phyloP scores from a whole-genome alignment of 2,113 vertebrate genomes.

The Reinhardtius hippoglossoides region DNA sequence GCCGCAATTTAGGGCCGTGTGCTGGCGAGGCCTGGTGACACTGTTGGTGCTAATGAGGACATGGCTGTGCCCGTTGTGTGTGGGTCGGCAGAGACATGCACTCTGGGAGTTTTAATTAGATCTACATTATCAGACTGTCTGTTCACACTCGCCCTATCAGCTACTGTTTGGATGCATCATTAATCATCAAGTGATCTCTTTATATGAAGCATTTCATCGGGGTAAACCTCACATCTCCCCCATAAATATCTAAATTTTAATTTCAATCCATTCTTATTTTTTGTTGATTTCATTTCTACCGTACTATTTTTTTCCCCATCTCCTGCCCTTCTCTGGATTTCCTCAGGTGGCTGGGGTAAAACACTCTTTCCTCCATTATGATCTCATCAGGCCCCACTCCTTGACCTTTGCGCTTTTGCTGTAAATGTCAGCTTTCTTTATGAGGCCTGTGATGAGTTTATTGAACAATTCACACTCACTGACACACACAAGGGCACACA shows the following conservation, averaged over 20 bases:
- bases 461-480: constrained; percentile 75
- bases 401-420: constrained; percentile 79
- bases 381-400: constrained; percentile 74
- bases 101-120: constrained; percentile 79
- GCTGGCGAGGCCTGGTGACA: constrained; percentile 56
- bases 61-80: constrained; percentile 54
- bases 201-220: constrained; percentile 5
- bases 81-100: constrained; percentile 67
- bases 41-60: constrained; percentile 75
- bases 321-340: constrained; percentile 23
- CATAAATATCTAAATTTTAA: constrained; percentile 7
- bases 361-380: constrained; percentile 71
- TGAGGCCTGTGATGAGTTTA: constrained; percentile 81
- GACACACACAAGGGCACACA: constrained; percentile 57
- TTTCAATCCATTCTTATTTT: neutral
- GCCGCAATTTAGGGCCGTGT: constrained; percentile 26
- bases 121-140: constrained; percentile 69
- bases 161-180: constrained; percentile 50
- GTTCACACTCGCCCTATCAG: constrained; percentile 53
- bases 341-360: constrained; percentile 23
- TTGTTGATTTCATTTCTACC: constrained; percentile 36
- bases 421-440: constrained; percentile 84
- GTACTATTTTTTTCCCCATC: constrained; percentile 7
- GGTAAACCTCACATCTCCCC: neutral
- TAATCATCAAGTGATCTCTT: constrained; percentile 56